Evolutionary conservation across 2,113 vertebrate species (phyloP), one percentile per base, ranked within the genome.

Genomic region (Salvator merianae): DNA sequence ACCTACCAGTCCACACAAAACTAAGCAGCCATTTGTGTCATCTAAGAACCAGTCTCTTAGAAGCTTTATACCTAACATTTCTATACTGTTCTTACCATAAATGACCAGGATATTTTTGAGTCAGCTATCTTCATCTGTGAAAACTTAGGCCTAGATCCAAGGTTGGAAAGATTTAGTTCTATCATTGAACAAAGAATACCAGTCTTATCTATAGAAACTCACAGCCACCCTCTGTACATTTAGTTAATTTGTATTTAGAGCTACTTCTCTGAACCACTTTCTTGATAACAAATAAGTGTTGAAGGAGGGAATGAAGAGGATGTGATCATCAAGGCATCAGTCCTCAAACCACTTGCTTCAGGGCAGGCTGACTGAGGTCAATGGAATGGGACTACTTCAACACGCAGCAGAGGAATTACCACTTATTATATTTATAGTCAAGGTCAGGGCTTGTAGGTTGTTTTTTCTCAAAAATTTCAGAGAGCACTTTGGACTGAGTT

Each of bases 361-460:
- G 34, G 55, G 55, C 81, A 82, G 36, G 28, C 55, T 43, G 81
- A 24, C 7, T 79, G 69, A 65, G 70, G 77, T 85, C 77, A 85
- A 34, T 85, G 68, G 73, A 79, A 47, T 50, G 43, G 77, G 55
- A 73, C 69, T 72, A 72, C 70, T 47, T 38, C 30, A 63, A 30
- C n/a, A 38, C 38, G 70, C 81, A 82, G 68, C 81, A 30, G 81
- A 62, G 40, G n/a, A 65, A 85, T 85, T 85, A 36, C 43, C n/a
- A 50, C 83, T 79, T 69, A 79, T 85, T 50, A 72, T 73, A 70
- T 63, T 65, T 69, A 73, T 85, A 73, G 50, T 85, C 10, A 85
- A 78, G 69, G 55, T 72, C 40, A 72, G 22, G 55, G 40, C 68
- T 72, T 16, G 43, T 62, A 36, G 12, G 30, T 32, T 43, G 36